Evolutionary conservation across 2,888 invertebrate species (phyloP).

Genomic region (Nasonia oneida): DNA sequence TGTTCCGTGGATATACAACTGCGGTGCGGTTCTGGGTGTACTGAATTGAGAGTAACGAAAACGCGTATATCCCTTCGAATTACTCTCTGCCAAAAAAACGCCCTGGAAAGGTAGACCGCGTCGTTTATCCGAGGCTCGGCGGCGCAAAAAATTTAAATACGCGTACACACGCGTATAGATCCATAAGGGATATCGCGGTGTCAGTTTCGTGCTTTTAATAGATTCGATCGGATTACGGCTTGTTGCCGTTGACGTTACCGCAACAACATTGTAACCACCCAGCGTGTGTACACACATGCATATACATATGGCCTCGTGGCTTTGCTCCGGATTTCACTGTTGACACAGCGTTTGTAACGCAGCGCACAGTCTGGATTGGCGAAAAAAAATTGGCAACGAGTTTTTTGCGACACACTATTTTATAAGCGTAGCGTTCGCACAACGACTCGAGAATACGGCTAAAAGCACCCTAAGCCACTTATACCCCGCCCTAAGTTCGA

Average conservation of each 20-base stretch:
- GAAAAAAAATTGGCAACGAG: background rate
- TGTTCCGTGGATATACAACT: background rate
- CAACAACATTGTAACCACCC: slow-evolving; percentile 16
- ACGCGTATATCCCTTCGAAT: background rate
- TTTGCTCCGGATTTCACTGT: background rate
- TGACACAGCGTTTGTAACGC: slow-evolving; percentile 6
- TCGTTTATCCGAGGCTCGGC: background rate
- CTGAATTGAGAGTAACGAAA: too few relatives aligned
- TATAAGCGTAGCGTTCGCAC: background rate
- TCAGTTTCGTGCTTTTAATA: slow-evolving; percentile 49
- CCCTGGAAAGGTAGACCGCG: background rate
- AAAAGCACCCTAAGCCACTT: background rate
- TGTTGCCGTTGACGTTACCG: background rate
- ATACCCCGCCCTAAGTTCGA: background rate
- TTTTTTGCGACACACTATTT: too few relatives aligned
- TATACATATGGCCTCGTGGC: background rate
- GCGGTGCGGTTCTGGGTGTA: background rate
- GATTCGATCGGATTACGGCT: slow-evolving; percentile 50
- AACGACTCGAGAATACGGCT: background rate
- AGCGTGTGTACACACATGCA: background rate
- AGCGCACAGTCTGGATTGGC: too few relatives aligned
- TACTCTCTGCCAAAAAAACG: background rate
- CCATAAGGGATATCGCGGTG: background rate
- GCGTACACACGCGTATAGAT: background rate
- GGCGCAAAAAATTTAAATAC: background rate